Evolutionary conservation across 2,888 invertebrate genomes (phyloP), one percentile per base, ranked within the genome.

Genomic region (Onthophagus sagittarius): DNA sequence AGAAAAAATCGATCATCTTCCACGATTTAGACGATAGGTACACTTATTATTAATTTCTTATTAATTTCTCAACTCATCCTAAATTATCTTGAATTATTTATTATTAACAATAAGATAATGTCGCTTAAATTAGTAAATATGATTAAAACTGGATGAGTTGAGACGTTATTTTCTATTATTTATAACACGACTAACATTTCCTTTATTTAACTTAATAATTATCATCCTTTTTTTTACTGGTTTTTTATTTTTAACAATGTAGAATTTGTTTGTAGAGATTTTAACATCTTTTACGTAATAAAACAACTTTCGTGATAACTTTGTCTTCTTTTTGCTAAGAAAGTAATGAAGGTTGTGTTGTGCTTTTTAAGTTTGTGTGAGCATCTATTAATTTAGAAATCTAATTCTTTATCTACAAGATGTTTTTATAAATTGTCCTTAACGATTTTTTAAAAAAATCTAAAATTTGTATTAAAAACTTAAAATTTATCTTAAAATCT

Each of bases 101-200:
- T n/a, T n/a, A n/a, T n/a, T n/a, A n/a, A n/a, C n/a, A n/a, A n/a
- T n/a, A n/a, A n/a, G n/a, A n/a, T n/a, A n/a, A n/a, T n/a, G n/a
- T n/a, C n/a, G n/a, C n/a, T n/a, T n/a, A n/a, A n/a, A n/a, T n/a
- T 75, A 76, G 65, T 15, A 65, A 6, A 9, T 64, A 64, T 14
- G 23, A 1, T 23, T 23, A 63, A 14, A 63, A 14, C 64, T 64
- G 7, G 14, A 9, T 64, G 64, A 5, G 15, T 64, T 64, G 64
- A 15, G 64, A 23, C 1, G 23, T 23, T 23, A 23, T 2, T 23
- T 23, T 23, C 23, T 23, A 23, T 23, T 2, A 23, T 23, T 23
- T 23, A 23, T 23, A 23, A 23, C 23, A 23, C 23, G 2, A 53
- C 39, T 53, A 53, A 53, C 39, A 53, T 11, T 53, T 53, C 6